Conservation (phyloP, 2,113 vertebrate species). For the Rhinogobius similis region DNA sequence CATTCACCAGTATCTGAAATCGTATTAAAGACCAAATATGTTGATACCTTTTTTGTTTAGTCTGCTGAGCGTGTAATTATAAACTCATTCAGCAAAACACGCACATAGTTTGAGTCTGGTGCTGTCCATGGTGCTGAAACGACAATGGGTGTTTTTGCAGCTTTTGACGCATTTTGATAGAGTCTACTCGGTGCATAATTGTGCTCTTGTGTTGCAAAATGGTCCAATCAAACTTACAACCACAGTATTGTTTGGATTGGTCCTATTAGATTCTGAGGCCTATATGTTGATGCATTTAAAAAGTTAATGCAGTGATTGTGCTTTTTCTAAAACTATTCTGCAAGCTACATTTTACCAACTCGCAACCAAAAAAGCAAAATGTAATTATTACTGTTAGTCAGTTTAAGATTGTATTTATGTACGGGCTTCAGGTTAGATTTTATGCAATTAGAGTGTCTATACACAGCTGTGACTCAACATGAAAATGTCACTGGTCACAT, state of each 20-base stretch:
- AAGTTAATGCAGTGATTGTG: background rate
- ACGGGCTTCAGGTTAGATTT: slow-evolving; percentile 10
- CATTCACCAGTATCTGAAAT: no score
- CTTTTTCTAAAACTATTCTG: background rate
- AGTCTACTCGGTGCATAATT: background rate
- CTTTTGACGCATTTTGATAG: background rate
- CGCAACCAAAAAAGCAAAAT: no score
- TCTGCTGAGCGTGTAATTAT: background rate
- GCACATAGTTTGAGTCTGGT: background rate
- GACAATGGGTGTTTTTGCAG: background rate
- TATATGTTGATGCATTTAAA: background rate
- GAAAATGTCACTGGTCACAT: slow-evolving; percentile 55
- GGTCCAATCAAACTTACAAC: background rate
- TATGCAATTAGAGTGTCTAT: slow-evolving; percentile 5
- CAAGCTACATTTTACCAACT: background rate
- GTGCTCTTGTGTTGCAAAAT: background rate
- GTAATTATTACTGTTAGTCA: background rate
- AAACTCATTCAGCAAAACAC: background rate
- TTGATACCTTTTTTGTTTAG: no score
- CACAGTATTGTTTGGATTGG: background rate
- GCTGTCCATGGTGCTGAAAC: slow-evolving; percentile 59
- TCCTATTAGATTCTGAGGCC: background rate
- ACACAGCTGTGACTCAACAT: slow-evolving; percentile 17
- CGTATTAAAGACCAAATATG: no score
- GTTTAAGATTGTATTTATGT: background rate